A percentile compares a stretch with the other conserved stretches of the same genome.
Evolutionary conservation across 2,797 vertebrate species (phyloP).

Genomic region (Darevskia nairensis): DNA sequence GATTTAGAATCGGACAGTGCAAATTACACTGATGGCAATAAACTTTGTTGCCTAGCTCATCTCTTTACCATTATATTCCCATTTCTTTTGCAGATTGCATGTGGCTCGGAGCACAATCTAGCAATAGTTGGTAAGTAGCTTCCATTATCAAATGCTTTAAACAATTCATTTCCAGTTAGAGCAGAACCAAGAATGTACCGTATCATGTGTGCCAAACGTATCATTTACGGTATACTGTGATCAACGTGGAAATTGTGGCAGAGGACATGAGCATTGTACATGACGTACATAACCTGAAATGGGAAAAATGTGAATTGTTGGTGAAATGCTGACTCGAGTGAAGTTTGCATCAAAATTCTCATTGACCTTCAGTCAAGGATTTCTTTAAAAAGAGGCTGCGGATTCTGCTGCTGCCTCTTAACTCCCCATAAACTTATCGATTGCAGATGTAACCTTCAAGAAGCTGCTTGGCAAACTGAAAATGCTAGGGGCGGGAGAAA

Average conservation of each 20-base stretch:
- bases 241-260: not conserved
- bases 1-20: constrained; percentile 42
- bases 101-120: constrained; percentile 95
- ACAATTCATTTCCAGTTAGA: constrained; percentile 39
- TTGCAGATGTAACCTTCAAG: not conserved
- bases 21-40: constrained; percentile 43
- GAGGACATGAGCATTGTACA: constrained; percentile 7
- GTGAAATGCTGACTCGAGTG: not conserved
- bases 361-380: not conserved
- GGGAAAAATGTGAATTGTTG: not conserved
- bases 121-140: constrained; percentile 89
- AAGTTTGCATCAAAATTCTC: not conserved
- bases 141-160: constrained; percentile 56
- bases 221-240: constrained; percentile 7
- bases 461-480: not conserved
- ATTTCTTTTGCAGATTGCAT: constrained; percentile 84
- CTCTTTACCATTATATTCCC: constrained; percentile 45
- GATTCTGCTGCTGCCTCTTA: not conserved
- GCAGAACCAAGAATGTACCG: no score
- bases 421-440: not conserved
- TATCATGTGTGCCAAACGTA: not conserved
- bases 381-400: not conserved
- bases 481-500: not conserved
- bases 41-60: constrained; percentile 21
- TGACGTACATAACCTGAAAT: not conserved